Conservation (phyloP, 2,797 vertebrate genomes). For the Nasua narica region DNA sequence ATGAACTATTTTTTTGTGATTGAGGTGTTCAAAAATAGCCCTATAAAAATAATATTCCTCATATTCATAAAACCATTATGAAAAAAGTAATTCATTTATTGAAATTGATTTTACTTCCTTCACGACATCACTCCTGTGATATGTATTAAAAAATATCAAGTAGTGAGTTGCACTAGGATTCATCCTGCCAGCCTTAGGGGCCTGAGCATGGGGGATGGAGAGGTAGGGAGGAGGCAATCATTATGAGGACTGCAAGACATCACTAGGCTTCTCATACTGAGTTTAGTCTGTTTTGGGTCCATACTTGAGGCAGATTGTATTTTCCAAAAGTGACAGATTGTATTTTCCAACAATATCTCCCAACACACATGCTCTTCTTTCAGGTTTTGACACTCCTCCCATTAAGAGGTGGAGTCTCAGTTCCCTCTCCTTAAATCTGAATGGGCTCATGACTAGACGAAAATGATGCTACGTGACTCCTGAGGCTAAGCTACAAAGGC, state of each 20-base stretch:
- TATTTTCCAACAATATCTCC: neutral
- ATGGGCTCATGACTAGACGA: neutral
- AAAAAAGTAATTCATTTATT: constrained; percentile 52
- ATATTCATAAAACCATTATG: constrained; percentile 51
- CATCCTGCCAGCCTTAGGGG: neutral
- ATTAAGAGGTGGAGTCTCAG: neutral
- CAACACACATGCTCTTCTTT: neutral
- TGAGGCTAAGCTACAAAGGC: neutral
- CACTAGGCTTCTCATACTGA: neutral
- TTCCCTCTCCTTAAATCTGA: neutral
- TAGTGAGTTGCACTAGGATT: neutral
- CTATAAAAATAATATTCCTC: constrained; percentile 43
- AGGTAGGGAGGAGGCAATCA: neutral
- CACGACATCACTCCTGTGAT: constrained; percentile 17
- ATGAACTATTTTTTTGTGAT: neutral
- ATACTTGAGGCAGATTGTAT: neutral
- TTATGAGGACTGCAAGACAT: neutral
- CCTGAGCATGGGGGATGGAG: neutral
- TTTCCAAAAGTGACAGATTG: neutral
- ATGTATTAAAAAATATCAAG: constrained; percentile 12
- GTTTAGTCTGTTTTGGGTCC: neutral
- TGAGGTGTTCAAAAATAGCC: neutral
- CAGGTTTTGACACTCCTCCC: neutral
- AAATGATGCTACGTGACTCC: neutral
- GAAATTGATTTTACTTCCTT: constrained; percentile 64